Percentiles rank a stretch among this genome's conserved stretches.
Evolutionary conservation across 35 echinoderm and acorn worm genomes (phyloP).

Genomic region (Amphiura filiformis): DNA sequence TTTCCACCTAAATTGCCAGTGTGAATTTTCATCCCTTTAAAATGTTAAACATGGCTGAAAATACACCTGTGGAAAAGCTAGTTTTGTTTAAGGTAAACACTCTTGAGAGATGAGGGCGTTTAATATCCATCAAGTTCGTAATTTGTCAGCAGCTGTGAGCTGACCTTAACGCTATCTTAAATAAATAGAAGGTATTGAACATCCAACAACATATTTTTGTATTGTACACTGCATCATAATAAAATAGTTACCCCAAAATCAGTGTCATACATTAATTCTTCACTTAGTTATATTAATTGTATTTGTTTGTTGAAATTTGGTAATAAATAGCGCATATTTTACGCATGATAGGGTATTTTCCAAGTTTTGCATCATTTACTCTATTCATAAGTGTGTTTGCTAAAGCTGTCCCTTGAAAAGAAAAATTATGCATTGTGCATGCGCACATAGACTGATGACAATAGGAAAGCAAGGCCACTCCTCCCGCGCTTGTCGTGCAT

Average conservation of each 20-base stretch:
- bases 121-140: neutral
- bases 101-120: neutral
- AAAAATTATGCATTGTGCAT: neutral
- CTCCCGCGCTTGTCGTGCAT: neutral
- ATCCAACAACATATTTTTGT: neutral
- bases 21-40: too few species aligned
- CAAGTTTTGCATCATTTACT: neutral
- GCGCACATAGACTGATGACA: neutral
- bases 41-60: too few species aligned
- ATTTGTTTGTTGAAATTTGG: neutral
- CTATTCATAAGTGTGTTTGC: neutral
- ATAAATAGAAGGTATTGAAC: neutral
- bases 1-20: too few species aligned
- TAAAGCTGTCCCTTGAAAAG: neutral
- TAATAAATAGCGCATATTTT: neutral
- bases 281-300: neutral
- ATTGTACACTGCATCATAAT: neutral
- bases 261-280: neutral
- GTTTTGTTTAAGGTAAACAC: too few species aligned
- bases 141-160: neutral
- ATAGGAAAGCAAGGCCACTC: slow-evolving; percentile 2
- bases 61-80: too few species aligned
- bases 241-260: neutral
- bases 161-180: neutral
- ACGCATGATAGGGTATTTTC: neutral